Base-by-base conservation (phyloP, 2,888 invertebrate genomes). In the Herminia tarsipennalis region DNA sequence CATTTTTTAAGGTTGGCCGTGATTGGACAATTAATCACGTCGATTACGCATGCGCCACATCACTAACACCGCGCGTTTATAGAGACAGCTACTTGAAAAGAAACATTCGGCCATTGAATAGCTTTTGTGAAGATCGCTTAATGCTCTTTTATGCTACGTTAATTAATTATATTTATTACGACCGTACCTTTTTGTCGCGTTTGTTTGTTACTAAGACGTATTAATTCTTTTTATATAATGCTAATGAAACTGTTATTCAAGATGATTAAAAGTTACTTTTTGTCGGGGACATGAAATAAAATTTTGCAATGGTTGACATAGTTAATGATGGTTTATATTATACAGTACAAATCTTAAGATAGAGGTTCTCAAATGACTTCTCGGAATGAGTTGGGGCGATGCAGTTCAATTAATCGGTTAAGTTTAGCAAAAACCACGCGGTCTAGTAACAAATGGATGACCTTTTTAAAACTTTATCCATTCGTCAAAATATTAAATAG, bases 161-260 rank as follows among this genome's bases (percentile, higher is more conserved):
- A 84, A 88, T 89, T 88, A 88, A 89, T 89, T 86, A 86, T 81
- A 80, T 83, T 80, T 83, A 82, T 81, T 82, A 81, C 81, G 78
- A 67, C 71, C 77, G 73, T 46, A 57, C 56, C 58, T 73, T 78
- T 65, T 79, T 73, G 78, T 75, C 62, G 57, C 54, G 27, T 58
- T 60, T 65, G 50, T 63, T 61, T 53, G 53, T 67, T 56, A 56
- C 50, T 60, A 33, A 46, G 60, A 27, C 45, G 34, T 54, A 47
- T 55, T 63, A 50, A 45, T 67, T 37, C 37, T 54, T 60, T 64
- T 63, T 59, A 57, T 66, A 33, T 32, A 47, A 50, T 51, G 48
- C 56, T 60, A 58, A 68, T 72, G 66, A 66, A 76, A 73, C 58
- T 58, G 55, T 63, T 61, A 64, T 62, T 63, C 54, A 35, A 38